Base-by-base conservation (phyloP, 2,888 invertebrate species). In the Hydraecia micacea region DNA sequence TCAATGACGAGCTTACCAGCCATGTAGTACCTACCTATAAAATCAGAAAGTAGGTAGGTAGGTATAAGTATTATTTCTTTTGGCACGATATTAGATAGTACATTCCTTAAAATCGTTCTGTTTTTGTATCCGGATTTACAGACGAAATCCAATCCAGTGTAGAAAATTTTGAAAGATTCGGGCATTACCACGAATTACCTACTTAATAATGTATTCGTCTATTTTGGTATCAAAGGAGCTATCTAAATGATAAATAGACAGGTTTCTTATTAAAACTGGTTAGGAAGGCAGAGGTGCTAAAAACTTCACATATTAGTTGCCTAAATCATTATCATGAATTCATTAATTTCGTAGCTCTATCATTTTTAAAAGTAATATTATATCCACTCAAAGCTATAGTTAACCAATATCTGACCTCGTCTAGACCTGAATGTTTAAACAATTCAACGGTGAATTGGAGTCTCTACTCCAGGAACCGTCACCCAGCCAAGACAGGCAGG, bases 171-270 rank as follows among this genome's bases (percentile, higher is more conserved):
- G 0, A 0, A 39, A 21, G n/a, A 83, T 46, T 46, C 55, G 8
- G 6, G 9, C 13, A 18, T 36, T 18, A 65, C 28, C 15, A 28
- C 4, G 1, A 15, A 58, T 77, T 32, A n/a, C 5, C n/a, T 58
- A 62, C 21, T 49, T 58, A 49, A n/a, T 60, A 3, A 83, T 11
- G 25, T n/a, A 32, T 65, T 49, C 18, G 3, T 2, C 25, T 55
- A 63, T n/a, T 49, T 58, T 28, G 21, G 46, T 63, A 80, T 18
- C n/a, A 36, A 39, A 71, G 0, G 21, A 46, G 80, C 15, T 21
- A 81, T 71, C 39, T 79, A 32, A 66, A 55, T 71, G 49, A 84
- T 79, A 84, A 79, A 49, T 46, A 70, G 6, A 79, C 65, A 60
- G 9, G 80, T 80, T 84, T 79, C 7, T 25, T 46, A n/a, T 1